A percentile compares a stretch with the other conserved stretches of the same genome.
Conservation (phyloP, 2,888 invertebrate genomes). For the Ischnus inquisitorius region DNA sequence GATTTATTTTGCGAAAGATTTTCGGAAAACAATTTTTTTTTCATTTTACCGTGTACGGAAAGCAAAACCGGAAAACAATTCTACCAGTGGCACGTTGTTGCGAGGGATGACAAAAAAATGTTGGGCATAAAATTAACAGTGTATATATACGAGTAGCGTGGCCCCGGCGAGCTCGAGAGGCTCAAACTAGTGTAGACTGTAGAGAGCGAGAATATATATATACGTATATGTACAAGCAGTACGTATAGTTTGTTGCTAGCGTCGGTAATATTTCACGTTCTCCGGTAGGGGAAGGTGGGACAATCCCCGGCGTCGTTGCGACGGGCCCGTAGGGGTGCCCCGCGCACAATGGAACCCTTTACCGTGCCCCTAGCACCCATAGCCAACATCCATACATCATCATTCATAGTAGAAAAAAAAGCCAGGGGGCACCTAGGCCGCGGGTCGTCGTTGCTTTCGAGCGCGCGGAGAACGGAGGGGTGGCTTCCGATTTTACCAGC, state of each 20-base stretch:
- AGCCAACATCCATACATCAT: constrained; percentile 85
- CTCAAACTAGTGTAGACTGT: constrained; percentile 44
- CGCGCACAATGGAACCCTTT: constrained; percentile 85
- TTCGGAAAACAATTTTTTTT: too few relatives aligned
- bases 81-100: neutral
- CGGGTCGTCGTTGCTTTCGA: constrained; percentile 43
- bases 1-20: too few relatives aligned
- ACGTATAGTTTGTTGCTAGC: constrained; percentile 65
- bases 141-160: neutral
- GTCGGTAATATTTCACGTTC: constrained; percentile 82
- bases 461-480: constrained; percentile 63
- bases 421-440: constrained; percentile 78
- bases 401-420: constrained; percentile 82
- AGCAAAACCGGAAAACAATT: neutral
- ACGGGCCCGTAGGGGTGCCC: constrained; percentile 71
- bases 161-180: neutral
- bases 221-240: too few relatives aligned
- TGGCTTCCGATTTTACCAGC: constrained; percentile 77
- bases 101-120: constrained; percentile 74
- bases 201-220: constrained; percentile 36
- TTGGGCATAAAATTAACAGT: constrained; percentile 84
- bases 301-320: constrained; percentile 65
- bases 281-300: constrained; percentile 49
- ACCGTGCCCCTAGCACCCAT: constrained; percentile 83
- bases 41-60: too few relatives aligned